A percentile compares a stretch with the other conserved stretches of the same genome.
Conservation (phyloP, 2,888 invertebrate genomes). For the Athrips mouffetella region DNA sequence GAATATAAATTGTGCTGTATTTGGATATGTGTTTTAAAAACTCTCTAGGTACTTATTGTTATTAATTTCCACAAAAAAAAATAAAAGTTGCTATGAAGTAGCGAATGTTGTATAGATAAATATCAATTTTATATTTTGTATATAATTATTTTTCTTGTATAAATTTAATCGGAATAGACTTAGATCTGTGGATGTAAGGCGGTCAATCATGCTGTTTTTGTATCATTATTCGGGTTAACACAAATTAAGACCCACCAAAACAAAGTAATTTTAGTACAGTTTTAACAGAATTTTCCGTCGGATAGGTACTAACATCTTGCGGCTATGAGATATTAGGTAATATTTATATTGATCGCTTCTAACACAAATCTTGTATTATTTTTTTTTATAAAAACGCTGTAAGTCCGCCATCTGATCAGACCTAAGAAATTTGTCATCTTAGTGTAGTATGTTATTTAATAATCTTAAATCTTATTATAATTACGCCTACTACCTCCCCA, state of each 20-base stretch:
- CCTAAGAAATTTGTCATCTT: background rate
- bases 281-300: constrained; percentile 29
- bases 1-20: constrained; percentile 41
- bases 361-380: constrained; percentile 4
- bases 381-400: background rate
- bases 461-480: no score
- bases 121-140: constrained; percentile 74
- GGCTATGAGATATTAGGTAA: constrained; percentile 30
- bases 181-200: constrained; percentile 58
- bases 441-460: background rate
- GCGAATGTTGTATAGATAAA: constrained; percentile 65
- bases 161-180: constrained; percentile 66
- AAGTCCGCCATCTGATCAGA: background rate
- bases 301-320: constrained; percentile 21
- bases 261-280: constrained; percentile 23
- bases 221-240: constrained; percentile 33
- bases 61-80: constrained; percentile 50
- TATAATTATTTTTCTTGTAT: constrained; percentile 70
- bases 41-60: constrained; percentile 65
- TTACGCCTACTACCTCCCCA: constrained; percentile 1
- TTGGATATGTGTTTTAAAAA: constrained; percentile 38
- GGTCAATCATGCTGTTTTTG: constrained; percentile 23
- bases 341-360: constrained; percentile 28
- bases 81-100: constrained; percentile 41
- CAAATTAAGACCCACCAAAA: constrained; percentile 48